Evolutionary conservation across 2,888 invertebrate species (phyloP), one percentile per base, ranked within the genome.

Genomic region (Drosophila putrida): DNA sequence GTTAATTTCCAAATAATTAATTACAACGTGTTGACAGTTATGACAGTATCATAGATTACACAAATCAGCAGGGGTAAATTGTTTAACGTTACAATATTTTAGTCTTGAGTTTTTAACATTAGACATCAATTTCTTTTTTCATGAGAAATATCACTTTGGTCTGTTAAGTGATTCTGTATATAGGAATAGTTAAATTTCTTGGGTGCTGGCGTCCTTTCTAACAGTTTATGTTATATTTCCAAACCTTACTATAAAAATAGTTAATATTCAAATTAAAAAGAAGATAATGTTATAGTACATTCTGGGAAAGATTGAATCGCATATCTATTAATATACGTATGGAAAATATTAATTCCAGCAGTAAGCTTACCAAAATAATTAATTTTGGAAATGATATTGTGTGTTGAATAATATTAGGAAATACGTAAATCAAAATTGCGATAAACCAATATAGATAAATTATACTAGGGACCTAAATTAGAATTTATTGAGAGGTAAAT

Each of bases 1-100:
- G 41, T 8, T 41, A 28, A 20, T 43, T 60, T 50, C 4, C 0
- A 27, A 44, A 50, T 61, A 60, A 62, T 38, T 51, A 50, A 36
- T 46, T 28, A 13, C 25, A 25, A 33, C 25, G 13, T 38, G 36
- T 27, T 50, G 36, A 50, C 36, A 50, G 27, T 9, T 27, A 10
- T 11, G 39, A 39, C 15, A 39, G 31, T 31, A 39, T 15, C 15
- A 20, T 28, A 15, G 51, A 38, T 31, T 6, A 31, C 31, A 31
- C 8, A 28, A 8, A 28, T 28, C 28, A 28, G 20, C 20, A 20
- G 20, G 20, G 20, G 20, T 3, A 20, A 20, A 20, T 20, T 20
- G 2, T 20, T 20, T 20, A 20, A 20, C 20, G 20, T 20, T 20
- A 20, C 20, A 20, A 20, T 20, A 20, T 20, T 20, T 20, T 3